These are phyloP conservation scores for Trematocara stigmaticum DNA, from an alignment of 2,113 vertebrate genomes.

Conservation along the genomic window DNA sequence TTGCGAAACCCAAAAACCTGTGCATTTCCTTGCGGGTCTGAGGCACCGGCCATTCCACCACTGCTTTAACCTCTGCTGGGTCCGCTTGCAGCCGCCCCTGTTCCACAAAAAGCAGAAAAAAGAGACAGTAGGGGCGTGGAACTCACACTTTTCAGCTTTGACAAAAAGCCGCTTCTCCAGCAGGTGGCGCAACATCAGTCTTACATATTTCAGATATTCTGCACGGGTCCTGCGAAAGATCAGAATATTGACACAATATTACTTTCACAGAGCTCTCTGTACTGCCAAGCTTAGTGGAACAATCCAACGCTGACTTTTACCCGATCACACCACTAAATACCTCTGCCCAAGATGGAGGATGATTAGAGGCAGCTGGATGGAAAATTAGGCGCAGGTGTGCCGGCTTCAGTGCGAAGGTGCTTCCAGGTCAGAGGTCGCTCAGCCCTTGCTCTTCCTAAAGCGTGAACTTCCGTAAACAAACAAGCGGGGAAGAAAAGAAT, in stretches of 20 bases:
- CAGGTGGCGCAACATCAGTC: background rate
- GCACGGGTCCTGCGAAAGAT: background rate
- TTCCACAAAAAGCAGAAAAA: background rate
- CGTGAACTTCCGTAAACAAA: background rate
- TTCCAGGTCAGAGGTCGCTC: background rate
- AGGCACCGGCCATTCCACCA: background rate
- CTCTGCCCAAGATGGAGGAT: background rate
- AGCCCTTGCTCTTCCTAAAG: background rate
- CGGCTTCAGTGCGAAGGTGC: background rate
- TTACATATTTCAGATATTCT: background rate
- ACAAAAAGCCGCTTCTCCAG: background rate
- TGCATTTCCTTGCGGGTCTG: background rate
- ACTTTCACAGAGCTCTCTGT: background rate
- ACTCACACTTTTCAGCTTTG: background rate
- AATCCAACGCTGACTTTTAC: background rate
- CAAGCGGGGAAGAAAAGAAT: background rate
- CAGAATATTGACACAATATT: background rate
- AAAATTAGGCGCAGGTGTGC: background rate
- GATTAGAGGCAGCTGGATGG: background rate
- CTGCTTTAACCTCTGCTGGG: background rate
- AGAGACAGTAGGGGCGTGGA: background rate
- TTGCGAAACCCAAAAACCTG: background rate
- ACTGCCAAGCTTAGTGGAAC: background rate
- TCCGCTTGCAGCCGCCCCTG: rapidly evolving
- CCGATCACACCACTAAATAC: background rate